Evolutionary conservation across 1,140 invertebrate genomes (phyloP).

Genomic region (Arion vulgaris): DNA sequence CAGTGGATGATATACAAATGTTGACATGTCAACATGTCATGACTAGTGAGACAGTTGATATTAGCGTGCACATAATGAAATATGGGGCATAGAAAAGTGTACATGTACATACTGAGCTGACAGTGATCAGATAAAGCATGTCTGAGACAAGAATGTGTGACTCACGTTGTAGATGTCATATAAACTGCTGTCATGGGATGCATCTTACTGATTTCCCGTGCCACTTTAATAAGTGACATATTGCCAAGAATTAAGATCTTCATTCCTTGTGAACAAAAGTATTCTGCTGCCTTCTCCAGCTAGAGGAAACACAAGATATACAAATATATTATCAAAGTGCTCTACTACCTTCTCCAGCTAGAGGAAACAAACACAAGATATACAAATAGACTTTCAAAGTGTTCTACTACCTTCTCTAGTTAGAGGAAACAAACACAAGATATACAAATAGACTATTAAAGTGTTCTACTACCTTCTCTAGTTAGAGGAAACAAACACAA

Average conservation of each 20-base stretch:
- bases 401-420: not conserved
- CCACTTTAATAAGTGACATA: not conserved
- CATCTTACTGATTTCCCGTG: not conserved
- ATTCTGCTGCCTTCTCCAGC: conserved; percentile 19
- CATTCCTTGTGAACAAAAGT: not conserved
- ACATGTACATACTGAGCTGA: too few relatives aligned
- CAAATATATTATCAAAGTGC: too few relatives aligned
- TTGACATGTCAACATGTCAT: too few relatives aligned
- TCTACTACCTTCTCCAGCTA: not conserved
- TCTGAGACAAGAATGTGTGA: too few relatives aligned
- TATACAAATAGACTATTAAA: too few relatives aligned
- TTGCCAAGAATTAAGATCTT: conserved; percentile 17
- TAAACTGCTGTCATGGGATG: not conserved
- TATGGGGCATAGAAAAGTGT: too few relatives aligned
- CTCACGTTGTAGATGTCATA: conserved; percentile 33
- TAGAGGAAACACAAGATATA: not conserved
- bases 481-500: not conserved
- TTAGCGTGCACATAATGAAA: too few relatives aligned
- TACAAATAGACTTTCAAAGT: too few relatives aligned
- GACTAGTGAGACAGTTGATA: too few relatives aligned
- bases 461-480: not conserved
- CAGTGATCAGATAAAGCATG: too few relatives aligned
- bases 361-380: not conserved
- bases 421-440: not conserved
- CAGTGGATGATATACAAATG: too few relatives aligned